Evolutionary conservation across 1,140 invertebrate genomes (phyloP).

Genomic region (Drosophila tropicalis): DNA sequence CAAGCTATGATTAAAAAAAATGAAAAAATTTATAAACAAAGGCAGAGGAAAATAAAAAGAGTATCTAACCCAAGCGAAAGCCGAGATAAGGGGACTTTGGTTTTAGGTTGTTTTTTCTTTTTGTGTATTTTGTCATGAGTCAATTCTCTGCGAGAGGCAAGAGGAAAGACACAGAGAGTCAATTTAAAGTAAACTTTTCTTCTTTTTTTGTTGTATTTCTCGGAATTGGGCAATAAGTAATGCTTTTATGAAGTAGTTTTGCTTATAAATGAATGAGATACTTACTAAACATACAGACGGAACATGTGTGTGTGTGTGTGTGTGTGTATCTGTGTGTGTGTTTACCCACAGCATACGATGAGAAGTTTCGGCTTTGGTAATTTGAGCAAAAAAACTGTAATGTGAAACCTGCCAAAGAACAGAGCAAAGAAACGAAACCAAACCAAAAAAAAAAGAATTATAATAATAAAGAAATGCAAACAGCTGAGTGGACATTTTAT

Average conservation of each 20-base stretch:
- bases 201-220: conserved; percentile 44
- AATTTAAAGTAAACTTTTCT: conserved; percentile 68
- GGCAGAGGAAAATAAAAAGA: conserved; percentile 22
- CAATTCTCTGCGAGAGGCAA: conserved; percentile 49
- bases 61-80: conserved; percentile 2
- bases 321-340: conserved; percentile 16
- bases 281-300: conserved; percentile 8
- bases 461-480: conserved; percentile 37
- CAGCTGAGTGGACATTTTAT: conserved; percentile 73
- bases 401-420: conserved; percentile 41
- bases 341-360: conserved; percentile 48
- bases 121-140: conserved; percentile 50
- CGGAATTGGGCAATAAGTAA: conserved; percentile 71
- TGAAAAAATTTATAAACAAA: conserved; percentile 28
- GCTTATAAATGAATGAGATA: conserved; percentile 25
- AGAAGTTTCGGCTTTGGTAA: conserved; percentile 60
- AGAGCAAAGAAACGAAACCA: conserved; percentile 4
- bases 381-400: conserved; percentile 54
- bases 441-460: conserved; percentile 4
- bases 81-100: not conserved
- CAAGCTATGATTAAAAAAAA: conserved; percentile 28
- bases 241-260: conserved; percentile 67
- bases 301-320: not conserved
- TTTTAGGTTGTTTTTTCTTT: not conserved
- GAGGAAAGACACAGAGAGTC: conserved; percentile 32